Evolutionary conservation across 2,113 vertebrate genomes (phyloP), one percentile per base, ranked within the genome.

Genomic region (Leiothrix lutea): DNA sequence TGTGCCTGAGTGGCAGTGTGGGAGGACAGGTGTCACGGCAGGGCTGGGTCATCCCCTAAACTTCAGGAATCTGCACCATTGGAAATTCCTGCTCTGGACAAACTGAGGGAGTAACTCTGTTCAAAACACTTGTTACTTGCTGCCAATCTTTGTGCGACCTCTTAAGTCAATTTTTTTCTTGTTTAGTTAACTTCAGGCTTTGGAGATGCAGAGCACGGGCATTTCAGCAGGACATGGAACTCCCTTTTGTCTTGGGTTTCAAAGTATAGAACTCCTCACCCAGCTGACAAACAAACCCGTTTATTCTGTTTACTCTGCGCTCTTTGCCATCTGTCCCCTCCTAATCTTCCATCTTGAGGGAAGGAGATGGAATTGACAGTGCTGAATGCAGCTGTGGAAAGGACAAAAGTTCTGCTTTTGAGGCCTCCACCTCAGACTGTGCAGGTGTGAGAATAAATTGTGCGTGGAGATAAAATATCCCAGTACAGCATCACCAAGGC

Each of bases 21-120:
- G 91, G 95, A 94, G 94, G 92, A 94, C 69, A 87, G 91, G 87
- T 90, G 80, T 88, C 83, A 93, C 18, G 73, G 88, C 84, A 80
- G 77, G 77, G 71, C 65, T 84, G 64, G 28, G 75, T 45, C 75
- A 15, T 48, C 12, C 67, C 23, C 61, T 40, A 65, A 72, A 44
- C 79, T 95, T 97, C 75, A 95, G 86, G 88, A 95, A 91, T 70
- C 51, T 85, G 71, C 56, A 15, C 7, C 9, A 9, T 47, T 73
- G 75, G 94, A 61, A 81, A 95, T 56, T 58, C 71, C 54, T 64
- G 21, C 12, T 89, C 74, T 47, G 54, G 67, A 58, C 35, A 23
- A 19, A 19, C 31, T 23, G 61, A 44, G 53, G 62, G n/a, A 66
- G 18, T 48, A 15, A 28, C 24, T 84, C 67, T 42, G 23, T 4